Conservation (phyloP, 2,797 vertebrate species). For the Eulemur rubriventer region DNA sequence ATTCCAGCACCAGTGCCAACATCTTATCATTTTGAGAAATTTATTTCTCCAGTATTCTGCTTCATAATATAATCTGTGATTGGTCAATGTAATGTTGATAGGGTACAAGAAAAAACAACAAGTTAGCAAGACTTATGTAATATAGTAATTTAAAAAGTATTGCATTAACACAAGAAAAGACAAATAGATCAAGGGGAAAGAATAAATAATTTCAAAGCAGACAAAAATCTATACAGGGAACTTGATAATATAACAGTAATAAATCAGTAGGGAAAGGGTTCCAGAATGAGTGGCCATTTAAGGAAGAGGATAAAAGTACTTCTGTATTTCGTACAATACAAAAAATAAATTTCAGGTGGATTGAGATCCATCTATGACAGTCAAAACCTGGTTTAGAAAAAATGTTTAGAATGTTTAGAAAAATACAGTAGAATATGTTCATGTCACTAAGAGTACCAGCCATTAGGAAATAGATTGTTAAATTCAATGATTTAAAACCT, state of each 20-base stretch:
- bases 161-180: neutral
- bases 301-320: neutral
- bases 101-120: neutral
- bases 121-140: neutral
- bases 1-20: conserved; percentile 43
- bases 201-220: conserved; percentile 15
- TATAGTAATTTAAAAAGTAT: neutral
- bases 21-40: conserved; percentile 49
- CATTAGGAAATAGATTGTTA: neutral
- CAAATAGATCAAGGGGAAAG: neutral
- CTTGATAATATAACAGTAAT: neutral
- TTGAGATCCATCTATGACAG: neutral
- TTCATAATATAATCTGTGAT: conserved; percentile 11
- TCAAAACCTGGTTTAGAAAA: neutral
- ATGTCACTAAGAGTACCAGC: neutral
- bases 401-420: neutral
- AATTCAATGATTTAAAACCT: neutral
- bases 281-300: neutral
- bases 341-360: neutral
- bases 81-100: neutral
- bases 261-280: neutral
- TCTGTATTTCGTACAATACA: neutral
- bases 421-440: neutral
- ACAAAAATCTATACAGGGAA: neutral
- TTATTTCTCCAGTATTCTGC: conserved; percentile 41